Base-by-base conservation (phyloP, 2,888 invertebrate genomes). In the Rhaphigaster nebulosa region DNA sequence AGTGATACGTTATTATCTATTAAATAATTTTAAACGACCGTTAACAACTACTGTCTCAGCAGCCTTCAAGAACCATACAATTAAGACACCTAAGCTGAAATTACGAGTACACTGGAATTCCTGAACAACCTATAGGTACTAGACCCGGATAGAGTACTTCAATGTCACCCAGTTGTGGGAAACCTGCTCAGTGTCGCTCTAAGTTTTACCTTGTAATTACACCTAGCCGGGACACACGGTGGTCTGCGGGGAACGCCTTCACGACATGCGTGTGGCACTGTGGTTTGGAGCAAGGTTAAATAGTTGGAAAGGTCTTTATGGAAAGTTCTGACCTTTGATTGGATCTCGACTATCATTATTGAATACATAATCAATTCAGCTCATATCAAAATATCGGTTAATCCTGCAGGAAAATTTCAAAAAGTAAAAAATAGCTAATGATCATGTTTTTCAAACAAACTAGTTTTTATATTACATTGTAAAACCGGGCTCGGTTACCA, bases 221-320 rank as follows among this genome's bases (percentile, higher is more conserved):
- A 20, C 20, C 18, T 3, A 15, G 65, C n/a, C 38, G 38, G 70
- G 70, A 38, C 70, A 23, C 70, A 38, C 38, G 34, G 70, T 38
- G 34, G 70, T 76, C 70, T 76, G 15, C 4, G 10, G 70, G 34
- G 70, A 76, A 76, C 70, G 70, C 70, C 70, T 38, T 38, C 34
- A 29, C 29, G 65, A 15, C 65, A 38, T 76, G 70, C 34, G 70
- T 38, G 70, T 76, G n/a, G 65, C 13, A 29, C 65, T 65, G 65
- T 15, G 70, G 70, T 76, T 76, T 38, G 34, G 23, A 76, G 70
- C 70, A 76, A 76, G 70, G 70, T 76, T 38, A 76, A 76, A 76
- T 76, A 76, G 70, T 76, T 76, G 5, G 34, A 76, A 76, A 76
- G 70, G 70, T 76, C 70, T 23, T 20, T 76, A 76, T 76, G 70